phyloP scores from a whole-genome alignment of 2,888 invertebrate genomes.

The Andrena marginata region DNA sequence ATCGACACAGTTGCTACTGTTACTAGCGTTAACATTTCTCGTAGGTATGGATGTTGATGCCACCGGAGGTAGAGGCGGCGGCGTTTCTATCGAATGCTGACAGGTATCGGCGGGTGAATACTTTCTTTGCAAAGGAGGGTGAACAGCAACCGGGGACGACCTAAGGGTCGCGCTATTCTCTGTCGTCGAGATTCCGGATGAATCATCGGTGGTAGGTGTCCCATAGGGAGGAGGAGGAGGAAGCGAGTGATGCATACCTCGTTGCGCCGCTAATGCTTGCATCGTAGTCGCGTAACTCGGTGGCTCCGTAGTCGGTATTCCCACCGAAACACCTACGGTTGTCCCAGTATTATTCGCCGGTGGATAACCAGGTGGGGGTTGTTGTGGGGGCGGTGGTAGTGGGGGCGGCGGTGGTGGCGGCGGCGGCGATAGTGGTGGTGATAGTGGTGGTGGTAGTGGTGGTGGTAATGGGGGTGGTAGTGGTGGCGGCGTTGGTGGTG shows the following conservation, averaged over 20 bases:
- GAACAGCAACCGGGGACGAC: constrained; percentile 85
- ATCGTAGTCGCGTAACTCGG: constrained; percentile 97
- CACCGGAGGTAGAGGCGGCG: constrained; percentile 86
- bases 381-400: constrained; percentile 75
- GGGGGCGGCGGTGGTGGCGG: constrained; percentile 88
- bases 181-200: constrained; percentile 84
- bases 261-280: constrained; percentile 90
- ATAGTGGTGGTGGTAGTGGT: constrained; percentile 82
- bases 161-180: constrained; percentile 85
- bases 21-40: constrained; percentile 82
- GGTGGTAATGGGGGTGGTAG: constrained; percentile 90
- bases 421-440: constrained; percentile 80
- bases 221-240: constrained; percentile 91
- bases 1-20: background rate
- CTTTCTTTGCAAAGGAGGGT: constrained; percentile 90
- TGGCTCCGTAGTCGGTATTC: constrained; percentile 93
- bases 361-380: constrained; percentile 86
- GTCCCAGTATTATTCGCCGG: constrained; percentile 86
- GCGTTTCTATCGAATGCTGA: constrained; percentile 83
- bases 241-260: constrained; percentile 88
- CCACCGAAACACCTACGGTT: constrained; percentile 80
- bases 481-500: constrained; percentile 87
- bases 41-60: constrained; percentile 88
- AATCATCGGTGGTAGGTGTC: constrained; percentile 83
- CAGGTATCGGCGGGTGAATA: constrained; percentile 87